Base-by-base conservation (phyloP, 2,797 vertebrate species). In the Crenichthys baileyi region DNA sequence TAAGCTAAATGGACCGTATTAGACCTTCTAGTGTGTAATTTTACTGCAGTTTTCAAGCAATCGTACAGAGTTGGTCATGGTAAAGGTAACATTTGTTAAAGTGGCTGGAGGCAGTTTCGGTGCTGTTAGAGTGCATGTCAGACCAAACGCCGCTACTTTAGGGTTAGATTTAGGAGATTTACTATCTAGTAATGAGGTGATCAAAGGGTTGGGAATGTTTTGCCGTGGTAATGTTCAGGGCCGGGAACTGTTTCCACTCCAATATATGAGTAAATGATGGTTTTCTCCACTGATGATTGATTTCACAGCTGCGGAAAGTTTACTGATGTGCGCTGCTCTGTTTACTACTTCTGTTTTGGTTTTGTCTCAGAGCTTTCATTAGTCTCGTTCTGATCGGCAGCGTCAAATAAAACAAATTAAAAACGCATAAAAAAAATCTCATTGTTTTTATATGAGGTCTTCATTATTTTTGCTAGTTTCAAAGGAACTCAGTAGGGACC, bases 331-430 rank as follows among this genome's bases (percentile, higher is more conserved):
- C 46, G 12, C 46, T 68, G 67, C 67, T 68, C 67, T 68, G 22
- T 68, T 68, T 68, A 68, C 39, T 68, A 68, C 67, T 68, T 68
- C 67, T n/a, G 67, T 68, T 68, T 68, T 41, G 36, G 41, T 68
- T 44, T 68, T 8, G 9, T 68, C 65, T 68, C 65, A 44, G 65
- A 68, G 39, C 67, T 68, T 68, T 68, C 67, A 68, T 44, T 44
- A 68, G 67, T 44, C 67, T n/a, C 18, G 24, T 13, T 68, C 46
- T 68, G 46, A 68, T 68, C 67, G 46, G 67, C 41, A 68, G 41
- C 67, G 46, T 68, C 41, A 46, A 46, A 68, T 11, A 68, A 68
- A 44, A 22, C 67, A 68, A 68, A 68, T 68, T 68, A 68, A 68
- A 68, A 68, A 68, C 41, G 41, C 67, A 44, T 46, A 24, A 68